These are phyloP conservation scores for Meloe dianella DNA, from an alignment of 2,888 invertebrate species.

Conservation along the genomic window DNA sequence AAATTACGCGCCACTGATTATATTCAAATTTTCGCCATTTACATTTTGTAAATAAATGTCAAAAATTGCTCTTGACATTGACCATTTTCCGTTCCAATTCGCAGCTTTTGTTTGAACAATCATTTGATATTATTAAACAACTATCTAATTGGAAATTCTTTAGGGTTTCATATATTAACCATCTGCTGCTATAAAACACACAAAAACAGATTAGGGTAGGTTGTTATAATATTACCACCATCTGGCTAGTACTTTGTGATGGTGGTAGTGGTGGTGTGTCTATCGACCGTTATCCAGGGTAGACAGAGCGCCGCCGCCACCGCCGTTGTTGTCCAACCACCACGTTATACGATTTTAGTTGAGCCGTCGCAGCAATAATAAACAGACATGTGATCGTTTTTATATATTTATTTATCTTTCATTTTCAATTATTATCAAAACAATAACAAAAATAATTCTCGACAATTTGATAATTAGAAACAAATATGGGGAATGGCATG, in stretches of 20 bases:
- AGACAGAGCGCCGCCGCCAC: constrained; percentile 51
- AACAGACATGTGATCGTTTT: constrained; percentile 49
- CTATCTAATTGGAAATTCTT: not conserved
- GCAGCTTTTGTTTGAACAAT: not conserved
- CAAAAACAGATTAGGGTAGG: constrained; percentile 25
- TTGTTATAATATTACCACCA: constrained; percentile 34
- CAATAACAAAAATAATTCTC: not conserved
- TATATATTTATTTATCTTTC: constrained; percentile 1
- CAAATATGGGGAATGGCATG: constrained; percentile 85
- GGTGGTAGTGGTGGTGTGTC: constrained; percentile 35
- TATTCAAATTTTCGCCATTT: no score
- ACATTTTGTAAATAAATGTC: no score
- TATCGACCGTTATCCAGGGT: constrained; percentile 49
- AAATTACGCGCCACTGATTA: no score
- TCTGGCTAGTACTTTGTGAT: constrained; percentile 45
- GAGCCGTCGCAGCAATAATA: constrained; percentile 34
- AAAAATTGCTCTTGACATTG: no score
- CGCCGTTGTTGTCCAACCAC: not conserved
- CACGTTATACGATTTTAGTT: constrained; percentile 24
- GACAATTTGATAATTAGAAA: constrained; percentile 22
- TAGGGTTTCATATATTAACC: not conserved
- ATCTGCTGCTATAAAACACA: not conserved
- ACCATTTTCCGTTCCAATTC: no score
- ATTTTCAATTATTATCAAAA: not conserved
- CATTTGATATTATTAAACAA: not conserved